Base-by-base conservation (phyloP, 2,113 vertebrate species). In the Gymnogyps californianus region DNA sequence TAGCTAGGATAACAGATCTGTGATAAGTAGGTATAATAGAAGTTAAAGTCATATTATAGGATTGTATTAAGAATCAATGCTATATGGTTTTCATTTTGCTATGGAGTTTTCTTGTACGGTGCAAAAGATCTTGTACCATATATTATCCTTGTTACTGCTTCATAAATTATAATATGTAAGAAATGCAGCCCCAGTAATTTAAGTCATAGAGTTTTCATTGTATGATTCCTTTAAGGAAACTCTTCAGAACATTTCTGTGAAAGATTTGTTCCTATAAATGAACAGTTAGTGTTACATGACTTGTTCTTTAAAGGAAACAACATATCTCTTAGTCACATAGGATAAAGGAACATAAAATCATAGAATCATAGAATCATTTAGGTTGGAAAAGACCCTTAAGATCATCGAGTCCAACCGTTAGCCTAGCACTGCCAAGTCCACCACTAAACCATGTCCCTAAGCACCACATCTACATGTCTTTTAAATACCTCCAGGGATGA, bases 391-490 rank as follows among this genome's bases (percentile, higher is more conserved):
- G 12, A 29, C 49, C 64, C 40, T 34, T 9, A 7, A 40, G 32
- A 3, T 7, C 19, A 4, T 0, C 0, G 5, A 44, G 24, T 22
- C 47, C 58, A 40, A 6, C 5, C 4, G 0, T 1, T 6, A 9
- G 7, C 17, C 25, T 42, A 58, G 61, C 42, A 2, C 29, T 34
- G 62, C 57, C 66, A 11, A 6, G 46, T 12, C 31, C 77, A 42
- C 26, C 74, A 19, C 61, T 59, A 7, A 10, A 3, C 18, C 57
- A 5, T 1, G 44, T 11, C 51, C 67, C 61, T 46, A 19, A 1
- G 49, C 15, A 58, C 62, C 80, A 75, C 38, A 32, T 4, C 10
- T 52, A 7, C 32, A 0, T 0, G 4, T 21, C 6, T 25, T 1
- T 8, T 4, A 2, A 22, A 58, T 1, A 21, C 58, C 46, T 9